Base-by-base conservation (phyloP, 2,797 vertebrate species). In the Sebastes itinus region DNA sequence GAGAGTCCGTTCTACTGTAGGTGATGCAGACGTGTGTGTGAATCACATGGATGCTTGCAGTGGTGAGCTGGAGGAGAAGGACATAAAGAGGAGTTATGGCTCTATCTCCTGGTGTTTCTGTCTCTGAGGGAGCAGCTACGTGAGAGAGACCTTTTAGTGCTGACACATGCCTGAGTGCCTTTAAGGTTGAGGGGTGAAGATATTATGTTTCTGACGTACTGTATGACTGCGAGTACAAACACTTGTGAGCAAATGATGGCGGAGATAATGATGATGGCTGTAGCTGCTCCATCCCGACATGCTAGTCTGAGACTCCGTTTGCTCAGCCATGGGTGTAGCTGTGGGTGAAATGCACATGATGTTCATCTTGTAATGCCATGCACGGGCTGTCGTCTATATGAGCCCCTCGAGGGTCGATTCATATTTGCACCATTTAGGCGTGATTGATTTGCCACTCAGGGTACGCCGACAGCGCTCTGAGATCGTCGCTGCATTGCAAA, bases 391-490 rank as follows among this genome's bases (percentile, higher is more conserved):
- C 54, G 35, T 84, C 87, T 82, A 66, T 54, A 83, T 52, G 80
- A 87, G 82, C 81, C 89, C 87, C 88, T 60, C 1, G 46, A 73
- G 90, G 83, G 87, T 91, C 80, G 68, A 93, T 92, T 91, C 83
- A 88, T 92, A 92, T 95, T 92, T 92, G 75, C 83, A 86, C 86
- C 92, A 91, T 95, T 94, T 93, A 93, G 86, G 67, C 78, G 75
- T 86, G 92, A 95, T 95, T 92, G 92, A 95, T 94, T 90, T 63
- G 77, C 78, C 72, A 72, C 88, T 89, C 83, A 60, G 80, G 84
- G 67, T 66, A 32, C 7, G 81, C 90, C 88, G 61, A 78, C 78
- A 81, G 81, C 77, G 64, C 72, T 77, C 84, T 54, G 68, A 74
- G 78, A 72, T 85, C 20, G 25, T 86, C 68, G 85, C 82, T 56